Conservation (phyloP, 2,797 vertebrate species). For the Aphelocoma californica region DNA sequence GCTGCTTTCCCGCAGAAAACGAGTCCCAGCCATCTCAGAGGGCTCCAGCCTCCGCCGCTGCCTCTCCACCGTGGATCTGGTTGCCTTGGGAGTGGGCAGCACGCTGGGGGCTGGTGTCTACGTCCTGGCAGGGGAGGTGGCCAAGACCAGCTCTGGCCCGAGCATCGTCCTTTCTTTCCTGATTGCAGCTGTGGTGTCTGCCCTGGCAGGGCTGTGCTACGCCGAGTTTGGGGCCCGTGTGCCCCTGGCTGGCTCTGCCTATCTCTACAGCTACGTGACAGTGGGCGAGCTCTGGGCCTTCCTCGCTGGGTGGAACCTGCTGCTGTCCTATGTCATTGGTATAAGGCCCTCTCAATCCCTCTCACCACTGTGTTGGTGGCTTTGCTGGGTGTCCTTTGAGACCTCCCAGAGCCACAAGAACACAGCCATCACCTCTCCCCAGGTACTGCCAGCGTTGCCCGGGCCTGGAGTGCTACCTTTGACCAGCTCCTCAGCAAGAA, state of each 20-base stretch:
- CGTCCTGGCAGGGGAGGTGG: conserved; percentile 86
- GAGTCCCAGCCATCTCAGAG: conserved; percentile 55
- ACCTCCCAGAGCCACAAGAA: not conserved
- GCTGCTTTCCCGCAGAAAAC: conserved; percentile 80
- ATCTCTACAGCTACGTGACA: conserved; percentile 89
- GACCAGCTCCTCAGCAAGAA: conserved; percentile 83
- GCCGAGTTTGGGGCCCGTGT: conserved; percentile 84
- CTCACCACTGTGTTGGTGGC: not conserved
- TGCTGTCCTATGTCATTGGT: conserved; percentile 89
- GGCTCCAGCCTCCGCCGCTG: conserved; percentile 81
- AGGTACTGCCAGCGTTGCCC: conserved; percentile 88
- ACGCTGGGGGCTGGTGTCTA: conserved; percentile 91
- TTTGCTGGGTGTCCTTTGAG: not conserved
- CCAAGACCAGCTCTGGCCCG: conserved; percentile 79
- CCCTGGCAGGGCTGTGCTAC: conserved; percentile 87
- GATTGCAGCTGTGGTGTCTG: conserved; percentile 83
- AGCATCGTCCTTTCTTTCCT: conserved; percentile 88
- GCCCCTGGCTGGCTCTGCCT: conserved; percentile 86
- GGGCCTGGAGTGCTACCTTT: conserved; percentile 88
- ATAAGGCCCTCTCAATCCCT: not conserved
- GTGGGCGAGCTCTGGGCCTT: conserved; percentile 89
- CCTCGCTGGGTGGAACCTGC: conserved; percentile 86
- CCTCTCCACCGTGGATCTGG: conserved; percentile 81
- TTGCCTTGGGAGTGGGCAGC: conserved; percentile 91
- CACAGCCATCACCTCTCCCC: not conserved